Evolutionary conservation across 1,140 invertebrate species (phyloP).

Genomic region (Drosophila ambigua): DNA sequence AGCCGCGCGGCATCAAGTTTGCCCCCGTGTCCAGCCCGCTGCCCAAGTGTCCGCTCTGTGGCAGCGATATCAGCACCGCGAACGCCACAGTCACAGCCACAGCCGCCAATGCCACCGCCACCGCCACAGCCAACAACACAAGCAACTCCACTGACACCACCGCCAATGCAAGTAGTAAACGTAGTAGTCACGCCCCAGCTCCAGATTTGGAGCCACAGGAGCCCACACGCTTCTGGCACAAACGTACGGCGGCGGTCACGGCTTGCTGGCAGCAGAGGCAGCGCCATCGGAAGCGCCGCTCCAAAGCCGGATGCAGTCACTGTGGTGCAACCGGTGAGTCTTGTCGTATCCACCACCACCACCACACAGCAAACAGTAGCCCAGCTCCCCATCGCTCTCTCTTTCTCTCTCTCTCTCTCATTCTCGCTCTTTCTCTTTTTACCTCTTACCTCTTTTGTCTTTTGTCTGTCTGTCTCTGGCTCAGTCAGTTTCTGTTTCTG

Average conservation of each 20-base stretch:
- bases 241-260: constrained; percentile 56
- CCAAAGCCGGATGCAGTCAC: constrained; percentile 80
- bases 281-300: constrained; percentile 64
- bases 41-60: constrained; percentile 76
- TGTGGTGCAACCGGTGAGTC: constrained; percentile 83
- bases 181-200: constrained; percentile 65
- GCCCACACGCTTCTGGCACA: constrained; percentile 77
- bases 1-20: constrained; percentile 67
- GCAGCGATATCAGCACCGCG: constrained; percentile 61
- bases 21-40: constrained; percentile 64
- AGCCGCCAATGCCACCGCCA: constrained; percentile 19
- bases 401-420: constrained; percentile 3
- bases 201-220: constrained; percentile 35
- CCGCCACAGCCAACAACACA: constrained; percentile 31
- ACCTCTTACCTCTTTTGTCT: constrained; percentile 9
- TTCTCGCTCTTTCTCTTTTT: constrained; percentile 8
- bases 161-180: constrained; percentile 68
- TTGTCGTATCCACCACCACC: constrained; percentile 61
- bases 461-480: constrained; percentile 12
- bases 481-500: constrained; percentile 1
- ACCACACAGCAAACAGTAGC: constrained; percentile 20
- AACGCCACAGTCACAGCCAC: constrained; percentile 31
- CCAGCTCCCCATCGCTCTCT: background rate
- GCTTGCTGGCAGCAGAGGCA: constrained; percentile 77
- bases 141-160: constrained; percentile 44